A percentile compares a stretch with the other conserved stretches of the same genome.
Evolutionary conservation across 2,113 vertebrate species (phyloP).

Genomic region (Phainopepla nitens): DNA sequence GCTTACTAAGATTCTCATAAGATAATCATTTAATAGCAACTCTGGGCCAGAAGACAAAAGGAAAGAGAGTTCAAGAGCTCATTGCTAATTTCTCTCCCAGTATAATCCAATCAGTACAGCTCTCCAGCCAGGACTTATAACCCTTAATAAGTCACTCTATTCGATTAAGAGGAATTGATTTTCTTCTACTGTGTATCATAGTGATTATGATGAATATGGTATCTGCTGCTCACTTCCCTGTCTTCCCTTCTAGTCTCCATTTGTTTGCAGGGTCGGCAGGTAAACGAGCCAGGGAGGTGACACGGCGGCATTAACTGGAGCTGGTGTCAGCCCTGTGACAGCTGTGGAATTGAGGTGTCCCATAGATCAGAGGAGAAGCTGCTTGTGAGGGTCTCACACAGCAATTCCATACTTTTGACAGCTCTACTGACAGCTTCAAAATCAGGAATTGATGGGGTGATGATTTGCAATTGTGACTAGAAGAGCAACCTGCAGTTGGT

Average conservation of each 20-base stretch:
- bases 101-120: constrained; percentile 77
- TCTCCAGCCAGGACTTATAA: constrained; percentile 79
- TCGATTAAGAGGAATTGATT: constrained; percentile 87
- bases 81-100: constrained; percentile 74
- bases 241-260: constrained; percentile 47
- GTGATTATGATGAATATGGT: constrained; percentile 87
- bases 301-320: constrained; percentile 75
- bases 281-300: constrained; percentile 66
- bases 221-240: constrained; percentile 40
- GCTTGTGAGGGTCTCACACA: constrained; percentile 35
- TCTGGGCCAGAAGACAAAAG: constrained; percentile 68
- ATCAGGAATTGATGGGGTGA: background rate
- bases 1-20: constrained; percentile 62
- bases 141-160: constrained; percentile 87
- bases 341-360: constrained; percentile 74
- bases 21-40: constrained; percentile 71
- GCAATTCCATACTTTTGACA: constrained; percentile 46
- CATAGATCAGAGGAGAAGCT: constrained; percentile 59
- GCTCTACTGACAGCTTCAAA: background rate
- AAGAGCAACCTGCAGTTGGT: background rate
- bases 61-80: constrained; percentile 66
- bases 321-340: constrained; percentile 79
- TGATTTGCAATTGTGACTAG: constrained; percentile 31
- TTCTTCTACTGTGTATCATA: constrained; percentile 73
- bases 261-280: constrained; percentile 67